These are phyloP conservation scores for Macrosiphum euphorbiae DNA, from an alignment of 2,888 invertebrate species.

Conservation along the genomic window DNA sequence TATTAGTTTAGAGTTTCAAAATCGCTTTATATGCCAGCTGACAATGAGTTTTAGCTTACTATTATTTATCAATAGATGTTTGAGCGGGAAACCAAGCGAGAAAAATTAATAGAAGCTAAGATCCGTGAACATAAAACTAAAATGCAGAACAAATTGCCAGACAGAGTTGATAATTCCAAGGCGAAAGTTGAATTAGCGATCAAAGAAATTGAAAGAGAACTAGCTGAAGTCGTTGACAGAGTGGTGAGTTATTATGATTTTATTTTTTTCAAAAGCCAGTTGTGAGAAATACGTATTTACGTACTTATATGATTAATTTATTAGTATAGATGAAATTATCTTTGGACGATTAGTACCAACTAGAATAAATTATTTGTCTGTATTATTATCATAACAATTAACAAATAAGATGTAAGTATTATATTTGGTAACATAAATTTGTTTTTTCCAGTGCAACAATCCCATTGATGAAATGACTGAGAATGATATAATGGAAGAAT, in stretches of 20 bases:
- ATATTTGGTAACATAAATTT: neutral
- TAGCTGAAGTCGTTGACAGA: neutral
- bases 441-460: neutral
- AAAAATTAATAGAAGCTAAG: slow-evolving; percentile 90
- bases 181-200: neutral
- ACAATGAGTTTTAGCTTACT: neutral
- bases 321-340: neutral
- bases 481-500: neutral
- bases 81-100: slow-evolving; percentile 75
- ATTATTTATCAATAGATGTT: slow-evolving; percentile 67
- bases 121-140: slow-evolving; percentile 83
- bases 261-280: neutral
- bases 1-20: neutral
- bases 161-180: neutral
- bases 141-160: slow-evolving; percentile 69
- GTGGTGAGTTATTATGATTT: neutral
- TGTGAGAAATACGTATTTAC: neutral
- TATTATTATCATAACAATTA: neutral
- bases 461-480: neutral
- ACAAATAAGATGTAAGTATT: neutral
- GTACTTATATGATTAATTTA: neutral
- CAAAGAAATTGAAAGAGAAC: neutral
- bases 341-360: neutral
- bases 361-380: neutral
- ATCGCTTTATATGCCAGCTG: neutral